These are phyloP conservation scores for Zootermopsis nevadensis DNA, from an alignment of 2,888 invertebrate species.

Conservation along the genomic window DNA sequence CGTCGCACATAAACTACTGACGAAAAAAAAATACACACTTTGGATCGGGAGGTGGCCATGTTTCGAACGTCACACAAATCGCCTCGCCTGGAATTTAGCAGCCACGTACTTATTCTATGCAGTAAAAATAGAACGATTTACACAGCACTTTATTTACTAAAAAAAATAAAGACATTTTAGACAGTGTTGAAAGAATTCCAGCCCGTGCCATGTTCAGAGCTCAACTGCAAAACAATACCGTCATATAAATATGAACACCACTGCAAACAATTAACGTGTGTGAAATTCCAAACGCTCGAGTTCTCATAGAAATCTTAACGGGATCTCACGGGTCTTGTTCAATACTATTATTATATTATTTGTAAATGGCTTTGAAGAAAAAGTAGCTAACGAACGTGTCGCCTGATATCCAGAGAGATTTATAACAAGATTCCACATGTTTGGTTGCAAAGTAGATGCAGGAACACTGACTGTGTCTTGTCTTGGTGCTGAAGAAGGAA, in stretches of 20 bases:
- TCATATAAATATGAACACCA: slow-evolving; percentile 23
- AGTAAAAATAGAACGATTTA: neutral
- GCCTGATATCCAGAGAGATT: neutral
- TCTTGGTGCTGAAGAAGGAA: neutral
- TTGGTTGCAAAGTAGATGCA: neutral
- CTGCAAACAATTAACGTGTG: slow-evolving; percentile 32
- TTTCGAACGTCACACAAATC: slow-evolving; percentile 28
- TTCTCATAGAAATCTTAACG: neutral
- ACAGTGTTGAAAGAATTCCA: neutral
- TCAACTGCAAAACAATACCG: neutral
- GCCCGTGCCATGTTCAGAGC: neutral
- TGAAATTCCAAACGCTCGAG: neutral
- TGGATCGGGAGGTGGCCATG: neutral
- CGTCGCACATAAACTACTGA: neutral
- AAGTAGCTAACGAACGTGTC: neutral
- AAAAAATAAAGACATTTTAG: neutral
- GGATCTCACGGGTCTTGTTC: neutral
- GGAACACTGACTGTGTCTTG: neutral
- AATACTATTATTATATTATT: neutral
- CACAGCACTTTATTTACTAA: neutral
- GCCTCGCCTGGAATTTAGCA: neutral
- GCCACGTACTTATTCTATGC: neutral
- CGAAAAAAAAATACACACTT: neutral
- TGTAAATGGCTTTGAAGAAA: neutral
- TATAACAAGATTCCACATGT: neutral